phyloP scores from a whole-genome alignment of 1,140 invertebrate genomes.

The honey bee (Apis mellifera) region DNA sequence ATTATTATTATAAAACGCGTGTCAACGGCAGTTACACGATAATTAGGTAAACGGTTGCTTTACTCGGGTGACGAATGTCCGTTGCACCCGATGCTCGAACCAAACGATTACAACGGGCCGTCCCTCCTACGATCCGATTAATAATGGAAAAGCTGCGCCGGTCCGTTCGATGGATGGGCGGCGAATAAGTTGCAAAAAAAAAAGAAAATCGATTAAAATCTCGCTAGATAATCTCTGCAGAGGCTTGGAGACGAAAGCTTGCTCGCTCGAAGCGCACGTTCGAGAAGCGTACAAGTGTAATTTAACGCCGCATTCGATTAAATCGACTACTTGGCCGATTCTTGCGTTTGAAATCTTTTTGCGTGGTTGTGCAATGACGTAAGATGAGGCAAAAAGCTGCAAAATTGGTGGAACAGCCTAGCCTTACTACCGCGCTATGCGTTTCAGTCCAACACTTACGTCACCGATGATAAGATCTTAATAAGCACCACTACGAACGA shows the following conservation, averaged over 20 bases:
- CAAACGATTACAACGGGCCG: conserved; percentile 34
- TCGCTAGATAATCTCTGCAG: not conserved
- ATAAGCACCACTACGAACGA: conserved; percentile 38
- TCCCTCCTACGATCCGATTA: conserved; percentile 27
- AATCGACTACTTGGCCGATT: conserved; percentile 24
- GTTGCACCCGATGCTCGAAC: conserved; percentile 38
- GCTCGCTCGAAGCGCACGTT: not conserved
- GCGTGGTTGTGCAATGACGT: conserved; percentile 31
- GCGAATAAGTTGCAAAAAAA: conserved; percentile 4
- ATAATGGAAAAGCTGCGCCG: conserved; percentile 29
- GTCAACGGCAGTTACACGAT: conserved; percentile 41
- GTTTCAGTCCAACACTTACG: conserved; percentile 43
- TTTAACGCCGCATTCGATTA: conserved; percentile 4
- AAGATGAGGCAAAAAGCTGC: conserved; percentile 31
- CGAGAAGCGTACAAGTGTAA: conserved; percentile 12
- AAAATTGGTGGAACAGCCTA: conserved; percentile 48
- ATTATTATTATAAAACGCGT: conserved; percentile 43
- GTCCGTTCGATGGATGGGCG: not conserved
- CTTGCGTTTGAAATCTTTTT: conserved; percentile 24
- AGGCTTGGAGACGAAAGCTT: conserved; percentile 11
- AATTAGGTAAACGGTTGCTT: conserved; percentile 46
- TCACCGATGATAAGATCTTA: conserved; percentile 63
- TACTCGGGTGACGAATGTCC: conserved; percentile 51
- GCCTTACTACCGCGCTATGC: conserved; percentile 10
- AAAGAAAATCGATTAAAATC: conserved; percentile 20